Conservation (phyloP, 1,140 invertebrate genomes). For the Lethocerus indicus region DNA sequence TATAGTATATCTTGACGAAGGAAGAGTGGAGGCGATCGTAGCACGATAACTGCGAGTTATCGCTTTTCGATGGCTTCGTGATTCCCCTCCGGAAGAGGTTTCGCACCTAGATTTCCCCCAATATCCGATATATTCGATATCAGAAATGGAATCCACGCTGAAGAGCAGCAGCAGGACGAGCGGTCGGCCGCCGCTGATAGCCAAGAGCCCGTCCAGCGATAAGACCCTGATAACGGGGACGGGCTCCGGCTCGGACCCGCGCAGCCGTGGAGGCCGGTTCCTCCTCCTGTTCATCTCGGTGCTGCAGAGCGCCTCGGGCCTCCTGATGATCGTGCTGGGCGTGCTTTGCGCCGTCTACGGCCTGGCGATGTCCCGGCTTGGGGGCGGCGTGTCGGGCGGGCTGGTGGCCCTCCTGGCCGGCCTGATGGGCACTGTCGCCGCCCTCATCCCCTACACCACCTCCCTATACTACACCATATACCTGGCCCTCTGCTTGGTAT, state of each 20-base stretch:
- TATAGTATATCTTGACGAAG: no score
- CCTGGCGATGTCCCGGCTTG: conserved; percentile 34
- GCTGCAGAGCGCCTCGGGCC: conserved; percentile 33
- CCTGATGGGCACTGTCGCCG: conserved; percentile 33
- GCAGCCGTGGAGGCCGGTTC: neutral
- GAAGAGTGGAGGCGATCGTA: no score
- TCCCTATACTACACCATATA: conserved; percentile 30
- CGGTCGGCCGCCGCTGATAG: conserved; percentile 7
- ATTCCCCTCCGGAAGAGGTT: no score
- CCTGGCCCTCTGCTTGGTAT: conserved; percentile 34
- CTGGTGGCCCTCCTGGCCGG: conserved; percentile 34
- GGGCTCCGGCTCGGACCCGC: conserved; percentile 2
- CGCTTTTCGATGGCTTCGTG: no score
- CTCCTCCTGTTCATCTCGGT: conserved; percentile 30
- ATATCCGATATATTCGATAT: no score
- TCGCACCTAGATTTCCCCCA: no score
- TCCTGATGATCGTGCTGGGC: conserved; percentile 35
- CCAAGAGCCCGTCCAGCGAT: conserved; percentile 11
- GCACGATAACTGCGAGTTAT: no score
- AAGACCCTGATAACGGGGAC: conserved; percentile 1
- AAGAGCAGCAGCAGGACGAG: neutral
- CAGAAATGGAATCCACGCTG: no score
- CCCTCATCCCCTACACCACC: conserved; percentile 17
- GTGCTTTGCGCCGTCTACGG: conserved; percentile 35
- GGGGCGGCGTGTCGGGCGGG: conserved; percentile 40